Evolutionary conservation across 2,113 vertebrate species (phyloP), one percentile per base, ranked within the genome.

Genomic region (Halichoeres trimaculatus): DNA sequence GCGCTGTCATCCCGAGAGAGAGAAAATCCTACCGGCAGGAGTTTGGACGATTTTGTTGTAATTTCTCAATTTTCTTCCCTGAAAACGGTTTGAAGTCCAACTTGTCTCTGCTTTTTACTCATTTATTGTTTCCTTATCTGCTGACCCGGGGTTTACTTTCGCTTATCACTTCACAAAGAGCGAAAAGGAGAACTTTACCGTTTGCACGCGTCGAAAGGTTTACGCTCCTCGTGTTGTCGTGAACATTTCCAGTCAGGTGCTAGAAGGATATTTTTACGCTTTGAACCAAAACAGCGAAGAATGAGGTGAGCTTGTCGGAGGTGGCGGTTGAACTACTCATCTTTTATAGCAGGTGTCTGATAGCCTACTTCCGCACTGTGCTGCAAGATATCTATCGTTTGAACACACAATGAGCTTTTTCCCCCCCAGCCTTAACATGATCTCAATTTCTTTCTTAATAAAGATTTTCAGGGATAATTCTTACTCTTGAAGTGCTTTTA

Each of bases 271-370:
- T 23, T 2, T 23, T 19, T 5, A 17, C 1, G 5, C 17, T 17
- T 14, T 26, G 16, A 34, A 16, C 8, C 8, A 11, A 8, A 30
- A 17, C 12, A 34, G 7, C 8, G 13, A 52, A 30, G 19, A 40
- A 7, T 7, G 2, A 45, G 14, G 13, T 10, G 55, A 53, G 23
- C 24, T 26, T 17, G 26, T 2, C 41, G 6, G 75, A 61, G 66
- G 57, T 36, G 41, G 38, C 50, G 23, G 23, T 24, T 67, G 17
- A 53, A 56, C 36, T 58, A 61, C 54, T 81, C 70, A 78, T 85
- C 81, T 84, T 43, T 40, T 65, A 64, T 17, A 73, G 90, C 90
- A 92, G 90, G 90, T 92, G 90, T 85, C 70, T 85, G 38, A 60
- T 53, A 24, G n/a, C 43, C 24, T 68, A 89, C 90, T 90, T 90